These are phyloP conservation scores for Callaeas wilsoni DNA, from an alignment of 2,113 vertebrate genomes.

Conservation along the genomic window DNA sequence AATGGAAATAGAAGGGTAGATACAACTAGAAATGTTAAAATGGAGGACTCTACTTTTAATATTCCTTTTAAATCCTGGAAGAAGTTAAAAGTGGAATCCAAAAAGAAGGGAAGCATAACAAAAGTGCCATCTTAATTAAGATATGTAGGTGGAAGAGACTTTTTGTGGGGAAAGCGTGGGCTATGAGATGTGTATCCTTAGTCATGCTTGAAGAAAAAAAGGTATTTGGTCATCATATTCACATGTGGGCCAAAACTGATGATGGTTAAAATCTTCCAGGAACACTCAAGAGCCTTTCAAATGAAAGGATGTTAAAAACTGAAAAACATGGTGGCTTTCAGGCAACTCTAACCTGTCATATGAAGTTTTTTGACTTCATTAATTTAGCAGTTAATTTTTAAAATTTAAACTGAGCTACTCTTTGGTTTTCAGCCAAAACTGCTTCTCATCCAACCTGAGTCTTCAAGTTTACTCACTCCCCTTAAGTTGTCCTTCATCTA, in stretches of 20 bases:
- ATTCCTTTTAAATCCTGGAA: not conserved
- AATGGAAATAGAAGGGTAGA: not conserved
- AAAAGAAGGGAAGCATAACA: not conserved
- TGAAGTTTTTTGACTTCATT: not conserved
- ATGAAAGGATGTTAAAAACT: not conserved
- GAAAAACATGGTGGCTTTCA: not conserved
- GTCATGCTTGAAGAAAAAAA: not conserved
- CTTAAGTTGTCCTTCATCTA: not conserved
- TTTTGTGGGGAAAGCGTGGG: not conserved
- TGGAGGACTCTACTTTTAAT: not conserved
- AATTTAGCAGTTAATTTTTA: not conserved
- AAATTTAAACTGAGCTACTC: rapidly evolving
- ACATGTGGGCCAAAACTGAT: not conserved
- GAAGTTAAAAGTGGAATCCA: not conserved
- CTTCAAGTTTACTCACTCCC: not conserved
- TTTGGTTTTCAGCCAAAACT: not conserved
- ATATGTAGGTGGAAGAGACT: not conserved
- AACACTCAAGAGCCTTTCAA: not conserved
- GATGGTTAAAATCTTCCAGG: not conserved
- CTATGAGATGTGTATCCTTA: not conserved
- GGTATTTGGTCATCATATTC: not conserved
- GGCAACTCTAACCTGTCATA: not conserved
- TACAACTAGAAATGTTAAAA: not conserved
- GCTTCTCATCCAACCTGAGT: not conserved
- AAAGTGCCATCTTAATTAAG: not conserved